phyloP scores from a whole-genome alignment of 2,113 vertebrate species.

The Zosterops pallidus region DNA sequence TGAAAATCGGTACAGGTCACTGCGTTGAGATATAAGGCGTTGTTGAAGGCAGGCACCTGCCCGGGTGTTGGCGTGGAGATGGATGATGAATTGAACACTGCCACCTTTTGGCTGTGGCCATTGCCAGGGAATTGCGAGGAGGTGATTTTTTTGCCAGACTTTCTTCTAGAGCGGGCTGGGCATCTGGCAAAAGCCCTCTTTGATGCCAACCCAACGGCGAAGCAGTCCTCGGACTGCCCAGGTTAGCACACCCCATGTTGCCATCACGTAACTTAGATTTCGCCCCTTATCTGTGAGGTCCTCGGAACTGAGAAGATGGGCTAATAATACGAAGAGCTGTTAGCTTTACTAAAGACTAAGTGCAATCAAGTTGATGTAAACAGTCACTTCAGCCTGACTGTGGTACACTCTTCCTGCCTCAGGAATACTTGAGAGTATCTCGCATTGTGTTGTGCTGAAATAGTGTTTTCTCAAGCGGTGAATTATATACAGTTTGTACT shows the following conservation, averaged over 20 bases:
- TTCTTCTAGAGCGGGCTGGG: background rate
- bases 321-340: conserved; percentile 40
- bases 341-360: conserved; percentile 52
- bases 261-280: background rate
- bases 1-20: background rate
- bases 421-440: conserved; percentile 74
- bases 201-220: background rate
- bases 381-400: conserved; percentile 71
- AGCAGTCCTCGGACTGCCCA: background rate
- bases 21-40: background rate
- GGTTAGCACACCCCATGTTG: background rate
- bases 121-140: background rate
- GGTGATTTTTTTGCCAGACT: background rate
- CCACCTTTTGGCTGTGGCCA: conserved; percentile 69
- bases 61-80: background rate
- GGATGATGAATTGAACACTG: conserved; percentile 67
- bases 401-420: conserved; percentile 62
- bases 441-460: conserved; percentile 70
- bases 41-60: background rate
- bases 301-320: background rate
- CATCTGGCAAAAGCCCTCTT: background rate
- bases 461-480: conserved; percentile 69
- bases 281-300: background rate
- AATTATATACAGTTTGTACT: conserved; percentile 76
- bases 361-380: conserved; percentile 70